These are phyloP conservation scores for Oxyteleia sp. DNA, from an alignment of 2,888 invertebrate genomes.

Conservation along the genomic window DNA sequence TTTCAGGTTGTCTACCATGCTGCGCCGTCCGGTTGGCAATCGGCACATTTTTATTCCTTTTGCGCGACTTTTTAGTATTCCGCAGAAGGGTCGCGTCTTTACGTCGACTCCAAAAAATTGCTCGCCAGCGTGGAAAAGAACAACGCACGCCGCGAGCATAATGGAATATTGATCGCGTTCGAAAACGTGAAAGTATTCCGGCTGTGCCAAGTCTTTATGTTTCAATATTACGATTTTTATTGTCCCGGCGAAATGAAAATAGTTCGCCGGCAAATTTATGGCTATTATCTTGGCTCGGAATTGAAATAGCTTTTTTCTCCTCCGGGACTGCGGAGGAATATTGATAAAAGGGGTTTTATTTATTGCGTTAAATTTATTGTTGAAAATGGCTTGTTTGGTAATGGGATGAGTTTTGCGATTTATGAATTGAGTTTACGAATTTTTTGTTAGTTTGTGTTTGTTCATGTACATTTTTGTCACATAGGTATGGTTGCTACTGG, in stretches of 20 bases:
- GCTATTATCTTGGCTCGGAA: too few relatives aligned
- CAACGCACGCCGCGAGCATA: conserved; percentile 47
- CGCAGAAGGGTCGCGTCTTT: conserved; percentile 28
- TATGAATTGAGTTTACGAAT: too few relatives aligned
- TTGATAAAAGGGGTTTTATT: too few relatives aligned
- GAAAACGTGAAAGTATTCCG: conserved; percentile 61
- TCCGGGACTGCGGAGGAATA: too few relatives aligned
- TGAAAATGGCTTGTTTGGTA: too few relatives aligned
- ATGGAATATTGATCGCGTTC: conserved; percentile 64
- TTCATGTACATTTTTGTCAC: too few relatives aligned
- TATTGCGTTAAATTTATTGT: too few relatives aligned
- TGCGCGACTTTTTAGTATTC: conserved; percentile 43
- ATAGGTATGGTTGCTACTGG: too few relatives aligned
- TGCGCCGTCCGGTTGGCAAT: conserved; percentile 7
- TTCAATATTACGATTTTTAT: conserved; percentile 37
- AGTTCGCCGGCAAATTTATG: not conserved
- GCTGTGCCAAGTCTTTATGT: conserved; percentile 10
- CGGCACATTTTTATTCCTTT: conserved; percentile 33
- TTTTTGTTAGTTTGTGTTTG: too few relatives aligned
- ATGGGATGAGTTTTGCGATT: too few relatives aligned
- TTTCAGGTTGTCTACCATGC: conserved; percentile 52
- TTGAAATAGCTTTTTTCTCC: too few relatives aligned
- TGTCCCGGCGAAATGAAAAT: conserved; percentile 5
- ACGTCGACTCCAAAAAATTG: conserved; percentile 41
- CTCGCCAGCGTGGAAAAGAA: conserved; percentile 45